phyloP scores from a whole-genome alignment of 2,888 invertebrate genomes.

The Nipponacmea schrenckii region DNA sequence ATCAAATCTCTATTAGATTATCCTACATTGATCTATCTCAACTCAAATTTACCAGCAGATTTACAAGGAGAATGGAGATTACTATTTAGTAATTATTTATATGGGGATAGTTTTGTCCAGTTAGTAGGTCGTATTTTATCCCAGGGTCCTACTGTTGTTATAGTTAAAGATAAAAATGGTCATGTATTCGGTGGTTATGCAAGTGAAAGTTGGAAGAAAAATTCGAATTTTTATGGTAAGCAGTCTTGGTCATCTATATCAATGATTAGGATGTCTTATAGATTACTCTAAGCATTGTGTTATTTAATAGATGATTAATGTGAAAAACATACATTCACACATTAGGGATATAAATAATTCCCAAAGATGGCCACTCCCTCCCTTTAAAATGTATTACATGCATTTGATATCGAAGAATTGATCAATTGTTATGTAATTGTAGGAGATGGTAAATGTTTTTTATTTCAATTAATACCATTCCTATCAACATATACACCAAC shows the following conservation, averaged over 20 bases:
- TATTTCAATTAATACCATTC: conserved; percentile 85
- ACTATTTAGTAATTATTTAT: conserved; percentile 74
- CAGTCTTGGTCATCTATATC: background rate
- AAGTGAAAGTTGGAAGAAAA: conserved; percentile 79
- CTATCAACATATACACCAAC: conserved; percentile 83
- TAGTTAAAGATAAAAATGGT: conserved; percentile 80
- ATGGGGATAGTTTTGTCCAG: conserved; percentile 85
- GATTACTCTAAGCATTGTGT: background rate
- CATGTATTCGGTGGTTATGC: conserved; percentile 92
- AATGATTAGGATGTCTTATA: background rate
- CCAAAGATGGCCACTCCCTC: too few relatives aligned
- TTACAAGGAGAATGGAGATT: conserved; percentile 86
- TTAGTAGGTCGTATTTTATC: conserved; percentile 51
- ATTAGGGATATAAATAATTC: too few relatives aligned
- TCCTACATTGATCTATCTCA: conserved; percentile 71
- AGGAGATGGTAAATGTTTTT: conserved; percentile 80
- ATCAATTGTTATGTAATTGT: conserved; percentile 24
- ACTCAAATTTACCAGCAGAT: conserved; percentile 80
- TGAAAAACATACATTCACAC: too few relatives aligned
- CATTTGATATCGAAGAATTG: too few relatives aligned
- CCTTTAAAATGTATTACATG: too few relatives aligned
- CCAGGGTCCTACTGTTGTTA: conserved; percentile 76
- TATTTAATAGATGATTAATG: too few relatives aligned
- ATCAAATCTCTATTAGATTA: conserved; percentile 51
- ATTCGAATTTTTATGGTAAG: conserved; percentile 81